Evolutionary conservation across 1,140 invertebrate genomes (phyloP), one percentile per base, ranked within the genome.

Genomic region (Thaumetopoea pityocampa): DNA sequence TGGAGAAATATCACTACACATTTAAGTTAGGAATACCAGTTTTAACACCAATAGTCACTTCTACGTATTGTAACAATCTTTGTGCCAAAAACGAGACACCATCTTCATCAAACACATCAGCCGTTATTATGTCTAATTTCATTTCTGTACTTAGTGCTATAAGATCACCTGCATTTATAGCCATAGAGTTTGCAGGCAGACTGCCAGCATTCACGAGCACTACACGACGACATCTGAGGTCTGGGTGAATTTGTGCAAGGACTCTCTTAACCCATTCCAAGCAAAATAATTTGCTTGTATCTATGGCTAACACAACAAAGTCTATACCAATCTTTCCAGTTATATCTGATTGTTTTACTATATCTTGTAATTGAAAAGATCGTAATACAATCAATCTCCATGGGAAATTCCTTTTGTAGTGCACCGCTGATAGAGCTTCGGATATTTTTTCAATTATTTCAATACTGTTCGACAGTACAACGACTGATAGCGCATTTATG

Each of bases 11-110:
- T 8, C n/a, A 10, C 72, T 32, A 77, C 17, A 81, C 46, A 64
- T 81, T 78, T 49, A 84, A 28, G 55, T 80, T 81, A 5, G 80
- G 77, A 32, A 81, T 64, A 35, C 80, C 77, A 49, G 77, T 84
- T 16, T 62, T 64, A n/a, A 67, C 37, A 53, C 77, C 80, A 29
- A 81, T 6, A 23, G 76, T 67, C 1, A 78, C 69, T 70, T 78
- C 73, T 20, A 84, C 57, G 47, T 71, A 81, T 38, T 64, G 80
- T 3, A 84, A 33, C 29, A 84, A 35, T 32, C 58, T 69, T 23
- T 51, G 51, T 5, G 80, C 71, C 17, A 84, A 43, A 35, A 60
- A 64, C 3, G 32, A 12, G 6, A 62, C 64, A 44, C 74, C 70
- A 16, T 73, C 63, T 8, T 19, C 9, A 23, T 66, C 72, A 11